Evolutionary conservation across 2,888 invertebrate species (phyloP).

Genomic region (Acleris holmiana): DNA sequence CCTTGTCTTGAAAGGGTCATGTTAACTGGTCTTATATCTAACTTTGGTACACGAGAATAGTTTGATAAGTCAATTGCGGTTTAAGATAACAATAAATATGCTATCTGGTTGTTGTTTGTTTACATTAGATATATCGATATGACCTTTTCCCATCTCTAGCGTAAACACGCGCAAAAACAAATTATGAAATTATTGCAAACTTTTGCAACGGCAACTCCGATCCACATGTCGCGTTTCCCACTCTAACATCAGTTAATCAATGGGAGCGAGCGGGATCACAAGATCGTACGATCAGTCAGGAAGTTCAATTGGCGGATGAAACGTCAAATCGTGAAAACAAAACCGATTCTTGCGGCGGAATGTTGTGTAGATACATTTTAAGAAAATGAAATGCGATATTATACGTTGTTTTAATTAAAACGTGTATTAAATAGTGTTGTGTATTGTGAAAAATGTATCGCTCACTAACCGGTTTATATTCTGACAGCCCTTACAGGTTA

Average conservation of each 20-base stretch:
- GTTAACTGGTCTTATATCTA: constrained; percentile 1
- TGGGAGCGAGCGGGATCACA: constrained; percentile 52
- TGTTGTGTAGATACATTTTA: constrained; percentile 52
- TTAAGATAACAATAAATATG: constrained; percentile 19
- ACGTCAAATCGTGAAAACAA: constrained; percentile 69
- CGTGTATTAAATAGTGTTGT: constrained; percentile 50
- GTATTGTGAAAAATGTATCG: constrained; percentile 67
- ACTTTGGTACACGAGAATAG: neutral
- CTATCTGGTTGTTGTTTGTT: constrained; percentile 26
- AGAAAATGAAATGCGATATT: constrained; percentile 41
- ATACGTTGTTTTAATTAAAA: constrained; percentile 40
- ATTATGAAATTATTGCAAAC: constrained; percentile 43
- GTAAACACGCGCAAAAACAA: constrained; percentile 41
- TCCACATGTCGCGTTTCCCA: constrained; percentile 44
- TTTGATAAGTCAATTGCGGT: constrained; percentile 9
- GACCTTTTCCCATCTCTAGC: constrained; percentile 39
- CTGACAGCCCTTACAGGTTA: constrained; percentile 77
- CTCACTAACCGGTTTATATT: constrained; percentile 74
- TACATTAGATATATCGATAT: constrained; percentile 39
- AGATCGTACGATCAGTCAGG: constrained; percentile 77
- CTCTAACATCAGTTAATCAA: constrained; percentile 46
- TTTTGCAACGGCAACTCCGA: constrained; percentile 41
- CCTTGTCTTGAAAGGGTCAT: neutral
- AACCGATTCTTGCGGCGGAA: constrained; percentile 57
- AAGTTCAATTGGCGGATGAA: constrained; percentile 59